Conservation (phyloP, 2,113 vertebrate species). For the Acrocephalus arundinaceus region DNA sequence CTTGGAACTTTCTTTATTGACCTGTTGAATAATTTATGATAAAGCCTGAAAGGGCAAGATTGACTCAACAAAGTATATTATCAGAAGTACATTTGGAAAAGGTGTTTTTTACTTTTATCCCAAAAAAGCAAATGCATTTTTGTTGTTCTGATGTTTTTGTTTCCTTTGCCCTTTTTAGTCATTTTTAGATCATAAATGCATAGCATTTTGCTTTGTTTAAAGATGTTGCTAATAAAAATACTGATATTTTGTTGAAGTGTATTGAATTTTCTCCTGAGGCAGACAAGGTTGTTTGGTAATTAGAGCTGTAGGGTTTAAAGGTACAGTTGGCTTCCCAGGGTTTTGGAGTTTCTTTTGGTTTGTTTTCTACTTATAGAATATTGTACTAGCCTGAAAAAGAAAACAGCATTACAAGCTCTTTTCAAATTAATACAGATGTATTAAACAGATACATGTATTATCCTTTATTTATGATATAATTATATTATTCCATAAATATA, state of each 20-base stretch:
- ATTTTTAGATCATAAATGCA: not conserved
- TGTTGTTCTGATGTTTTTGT: not conserved
- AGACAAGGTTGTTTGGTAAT: not conserved
- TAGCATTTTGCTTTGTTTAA: not conserved
- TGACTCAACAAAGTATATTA: not conserved
- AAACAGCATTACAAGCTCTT: not conserved
- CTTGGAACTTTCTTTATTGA: not conserved
- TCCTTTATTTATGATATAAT: not conserved
- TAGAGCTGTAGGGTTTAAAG: not conserved
- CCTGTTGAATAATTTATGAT: constrained; percentile 7
- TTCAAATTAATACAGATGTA: not conserved
- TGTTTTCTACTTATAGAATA: not conserved
- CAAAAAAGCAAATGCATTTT: not conserved
- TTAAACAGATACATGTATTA: not conserved
- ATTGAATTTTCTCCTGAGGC: not conserved
- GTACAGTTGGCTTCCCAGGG: not conserved
- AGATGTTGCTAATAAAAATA: not conserved
- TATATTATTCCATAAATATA: not conserved
- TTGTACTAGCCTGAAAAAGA: not conserved
- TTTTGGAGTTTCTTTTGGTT: not conserved
- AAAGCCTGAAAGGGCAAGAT: not conserved
- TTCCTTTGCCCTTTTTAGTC: not conserved
- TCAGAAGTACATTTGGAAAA: not conserved
- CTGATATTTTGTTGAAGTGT: not conserved
- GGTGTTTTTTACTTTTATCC: not conserved